Evolutionary conservation across 1,140 invertebrate species (phyloP), one percentile per base, ranked within the genome.

Genomic region (Caenorhabditis inopinata): DNA sequence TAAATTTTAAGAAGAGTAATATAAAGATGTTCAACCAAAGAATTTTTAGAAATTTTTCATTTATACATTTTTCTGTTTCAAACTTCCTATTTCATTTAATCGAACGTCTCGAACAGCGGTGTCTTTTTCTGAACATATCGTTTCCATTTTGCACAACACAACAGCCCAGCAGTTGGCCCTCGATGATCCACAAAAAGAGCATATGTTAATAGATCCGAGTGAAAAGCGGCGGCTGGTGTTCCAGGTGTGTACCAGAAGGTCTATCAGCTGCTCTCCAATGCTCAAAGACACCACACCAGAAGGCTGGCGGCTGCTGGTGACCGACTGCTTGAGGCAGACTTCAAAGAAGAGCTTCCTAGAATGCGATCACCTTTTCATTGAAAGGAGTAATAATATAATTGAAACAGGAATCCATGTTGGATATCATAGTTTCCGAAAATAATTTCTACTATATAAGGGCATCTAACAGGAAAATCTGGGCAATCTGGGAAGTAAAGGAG

Each of bases 241-340:
- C 48, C 48, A 51, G 48, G 48, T 51, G 48, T 51, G 27, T 23
- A 51, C 48, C 48, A 51, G 48, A 51, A 51, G 48, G 48, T 51
- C 48, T 23, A 51, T 51, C 48, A 51, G 4, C 48, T 51, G 48
- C 48, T 51, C 48, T 51, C 14, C n/a, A 23, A 9, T 18, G 48
- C 18, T 23, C 21, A 51, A 48, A 48, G 46, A n/a, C 46, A 6
- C n/a, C n/a, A 23, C 4, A 51, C 48, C 48, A 51, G 4, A 7
- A 4, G 48, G 48, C 18, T 6, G 9, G 2, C 21, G 48, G 9
- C 14, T 51, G 48, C 48, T 48, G 46, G 46, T 48, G 5, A 48
- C 21, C 18, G 18, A 11, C 48, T 23, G n/a, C n/a, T n/a, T n/a
- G n/a, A n/a, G 48, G n/a, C 21, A n/a, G 48, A 51, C 18, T 25